These are phyloP conservation scores for Dynastes grantii DNA, from an alignment of 2,888 invertebrate genomes.

Conservation along the genomic window DNA sequence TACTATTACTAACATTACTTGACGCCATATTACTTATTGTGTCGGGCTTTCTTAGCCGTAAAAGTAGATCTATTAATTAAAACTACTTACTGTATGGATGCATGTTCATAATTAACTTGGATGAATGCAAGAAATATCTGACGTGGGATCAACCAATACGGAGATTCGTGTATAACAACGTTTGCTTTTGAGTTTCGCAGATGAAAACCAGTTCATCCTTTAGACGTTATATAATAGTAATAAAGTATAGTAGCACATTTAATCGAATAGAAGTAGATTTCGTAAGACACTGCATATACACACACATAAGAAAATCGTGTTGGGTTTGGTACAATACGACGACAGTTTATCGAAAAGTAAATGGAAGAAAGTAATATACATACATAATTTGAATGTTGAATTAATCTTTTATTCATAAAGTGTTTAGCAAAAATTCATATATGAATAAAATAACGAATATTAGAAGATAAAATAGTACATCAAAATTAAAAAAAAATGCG, in stretches of 20 bases:
- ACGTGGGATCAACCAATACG: not conserved
- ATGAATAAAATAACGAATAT: too few relatives aligned
- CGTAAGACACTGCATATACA: not conserved
- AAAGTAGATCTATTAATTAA: not conserved
- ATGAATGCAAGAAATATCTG: not conserved
- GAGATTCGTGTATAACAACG: not conserved
- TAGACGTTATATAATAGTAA: constrained; percentile 4
- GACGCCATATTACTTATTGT: not conserved
- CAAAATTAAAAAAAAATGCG: too few relatives aligned
- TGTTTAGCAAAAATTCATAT: too few relatives aligned
- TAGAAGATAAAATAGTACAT: too few relatives aligned
- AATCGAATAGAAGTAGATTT: constrained; percentile 9
- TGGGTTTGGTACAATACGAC: not conserved
- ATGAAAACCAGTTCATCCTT: constrained; percentile 22
- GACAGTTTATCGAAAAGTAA: not conserved
- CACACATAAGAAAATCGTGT: not conserved
- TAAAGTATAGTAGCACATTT: constrained; percentile 14
- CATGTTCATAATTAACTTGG: not conserved
- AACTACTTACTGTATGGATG: not conserved
- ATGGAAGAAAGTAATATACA: not conserved
- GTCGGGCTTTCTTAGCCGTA: not conserved
- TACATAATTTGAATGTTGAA: not conserved
- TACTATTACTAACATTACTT: not conserved
- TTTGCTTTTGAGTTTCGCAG: not conserved
- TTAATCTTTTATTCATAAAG: not conserved